Evolutionary conservation across 1,140 invertebrate species (phyloP), one percentile per base, ranked within the genome.

Genomic region (Drosophila bifasciata): DNA sequence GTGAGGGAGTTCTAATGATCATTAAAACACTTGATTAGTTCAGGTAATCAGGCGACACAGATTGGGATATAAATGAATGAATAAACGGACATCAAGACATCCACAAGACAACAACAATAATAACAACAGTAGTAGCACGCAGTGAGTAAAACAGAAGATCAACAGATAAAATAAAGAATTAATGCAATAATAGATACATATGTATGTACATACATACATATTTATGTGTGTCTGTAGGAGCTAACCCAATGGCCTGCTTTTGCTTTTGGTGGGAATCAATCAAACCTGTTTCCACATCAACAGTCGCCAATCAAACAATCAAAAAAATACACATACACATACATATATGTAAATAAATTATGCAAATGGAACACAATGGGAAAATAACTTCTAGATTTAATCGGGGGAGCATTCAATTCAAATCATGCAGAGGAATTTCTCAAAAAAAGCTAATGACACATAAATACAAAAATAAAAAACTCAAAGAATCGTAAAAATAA

Each of bases 1-100:
- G 96, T 95, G 80, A 96, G 93, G 89, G 96, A 96, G 86, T 97
- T 96, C 96, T 97, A 93, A 36, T 59, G 21, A 40, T 21, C 16
- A 64, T 19, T 7, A 16, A 3, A 55, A 0, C 2, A 11, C 0
- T 5, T 11, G 13, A 43, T 67, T 50, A 59, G 41, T 28, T 45
- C 8, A 74, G 56, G 43, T 15, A 64, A 28, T 53, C 48, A 69
- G 40, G 21, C 7, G 39, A 21, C 23, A 73, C 58, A 62, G 28
- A 48, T 21, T 9, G 40, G 58, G 45, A 45, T 28, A 40, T 19
- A 23, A 41, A 36, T 66, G 66, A 32, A 36, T 46, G 23, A 63
- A 68, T 41, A 66, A 64, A 32, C 43, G 25, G 49, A 61, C 58
- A 61, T 51, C 61, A 74, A 64, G 49, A 80, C 52, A 69, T 49